A percentile compares a stretch with the other conserved stretches of the same genome.
phyloP scores from a whole-genome alignment of 1,140 invertebrate species.

The Littorina saxatilis region DNA sequence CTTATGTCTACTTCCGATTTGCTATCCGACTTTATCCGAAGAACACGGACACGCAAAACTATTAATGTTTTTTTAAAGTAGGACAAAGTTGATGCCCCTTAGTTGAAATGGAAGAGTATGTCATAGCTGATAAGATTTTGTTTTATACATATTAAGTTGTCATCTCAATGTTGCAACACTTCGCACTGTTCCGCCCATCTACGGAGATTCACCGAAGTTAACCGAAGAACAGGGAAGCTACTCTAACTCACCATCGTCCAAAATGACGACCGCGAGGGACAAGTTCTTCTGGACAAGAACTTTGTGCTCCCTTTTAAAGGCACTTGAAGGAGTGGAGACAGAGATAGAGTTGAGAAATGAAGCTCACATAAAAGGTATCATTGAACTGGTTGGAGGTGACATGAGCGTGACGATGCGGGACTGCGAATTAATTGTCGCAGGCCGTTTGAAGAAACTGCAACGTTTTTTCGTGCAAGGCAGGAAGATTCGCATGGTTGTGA shows the following conservation, averaged over 20 bases:
- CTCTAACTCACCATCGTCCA: background rate
- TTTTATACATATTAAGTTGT: no score
- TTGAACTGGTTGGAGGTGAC: constrained; percentile 81
- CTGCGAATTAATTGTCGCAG: constrained; percentile 80
- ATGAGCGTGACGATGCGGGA: constrained; percentile 83
- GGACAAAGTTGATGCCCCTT: no score
- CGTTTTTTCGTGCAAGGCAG: constrained; percentile 81
- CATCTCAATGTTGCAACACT: no score
- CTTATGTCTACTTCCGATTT: no score
- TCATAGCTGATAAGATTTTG: no score
- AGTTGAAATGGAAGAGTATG: no score
- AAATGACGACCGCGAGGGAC: constrained; percentile 57
- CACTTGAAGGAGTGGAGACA: constrained; percentile 80
- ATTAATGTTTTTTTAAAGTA: no score
- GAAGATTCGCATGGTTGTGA: constrained; percentile 82
- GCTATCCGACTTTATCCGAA: no score
- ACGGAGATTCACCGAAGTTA: no score
- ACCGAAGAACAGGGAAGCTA: no score
- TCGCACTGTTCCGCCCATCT: no score
- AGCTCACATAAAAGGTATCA: constrained; percentile 78
- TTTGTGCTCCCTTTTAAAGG: constrained; percentile 79
- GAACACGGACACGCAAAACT: no score
- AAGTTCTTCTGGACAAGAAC: constrained; percentile 61
- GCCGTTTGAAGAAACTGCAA: constrained; percentile 75
- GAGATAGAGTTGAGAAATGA: constrained; percentile 84